Percentiles rank a stretch among this genome's conserved stretches.
phyloP scores from a whole-genome alignment of 2,888 invertebrate species.

The Melinaea menophilus region DNA sequence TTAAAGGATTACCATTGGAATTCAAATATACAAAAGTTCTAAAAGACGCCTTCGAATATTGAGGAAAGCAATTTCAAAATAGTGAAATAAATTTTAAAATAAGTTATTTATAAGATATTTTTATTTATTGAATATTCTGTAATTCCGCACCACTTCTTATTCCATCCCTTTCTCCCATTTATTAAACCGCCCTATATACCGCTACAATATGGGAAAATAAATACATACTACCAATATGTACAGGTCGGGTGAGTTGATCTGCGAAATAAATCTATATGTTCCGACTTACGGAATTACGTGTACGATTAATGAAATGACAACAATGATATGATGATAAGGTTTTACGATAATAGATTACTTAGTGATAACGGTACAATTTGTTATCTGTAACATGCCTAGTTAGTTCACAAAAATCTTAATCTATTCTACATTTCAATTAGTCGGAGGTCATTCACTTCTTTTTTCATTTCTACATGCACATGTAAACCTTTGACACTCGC shows the following conservation, averaged over 20 bases:
- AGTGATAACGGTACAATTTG: not conserved
- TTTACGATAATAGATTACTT: not conserved
- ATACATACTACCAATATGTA: not conserved
- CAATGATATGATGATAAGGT: not conserved
- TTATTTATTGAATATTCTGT: not conserved
- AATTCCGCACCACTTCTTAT: slow-evolving; percentile 15
- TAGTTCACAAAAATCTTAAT: slow-evolving; percentile 21
- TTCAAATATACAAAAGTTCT: too few relatives aligned
- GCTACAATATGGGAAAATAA: not conserved
- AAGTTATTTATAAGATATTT: not conserved
- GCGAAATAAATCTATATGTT: not conserved
- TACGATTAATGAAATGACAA: not conserved
- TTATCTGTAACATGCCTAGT: slow-evolving; percentile 20
- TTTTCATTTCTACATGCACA: slow-evolving; percentile 51
- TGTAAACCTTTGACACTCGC: slow-evolving; percentile 34
- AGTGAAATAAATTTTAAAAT: too few relatives aligned
- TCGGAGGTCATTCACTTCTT: slow-evolving; percentile 74
- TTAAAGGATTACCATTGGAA: too few relatives aligned
- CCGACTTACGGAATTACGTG: not conserved
- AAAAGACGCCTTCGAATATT: too few relatives aligned
- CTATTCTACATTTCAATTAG: slow-evolving; percentile 23
- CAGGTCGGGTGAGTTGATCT: not conserved
- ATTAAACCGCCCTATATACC: not conserved
- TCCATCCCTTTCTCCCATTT: not conserved
- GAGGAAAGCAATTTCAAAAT: too few relatives aligned